These are phyloP conservation scores for Aquatica leii DNA, from an alignment of 2,888 invertebrate species.

Conservation along the genomic window DNA sequence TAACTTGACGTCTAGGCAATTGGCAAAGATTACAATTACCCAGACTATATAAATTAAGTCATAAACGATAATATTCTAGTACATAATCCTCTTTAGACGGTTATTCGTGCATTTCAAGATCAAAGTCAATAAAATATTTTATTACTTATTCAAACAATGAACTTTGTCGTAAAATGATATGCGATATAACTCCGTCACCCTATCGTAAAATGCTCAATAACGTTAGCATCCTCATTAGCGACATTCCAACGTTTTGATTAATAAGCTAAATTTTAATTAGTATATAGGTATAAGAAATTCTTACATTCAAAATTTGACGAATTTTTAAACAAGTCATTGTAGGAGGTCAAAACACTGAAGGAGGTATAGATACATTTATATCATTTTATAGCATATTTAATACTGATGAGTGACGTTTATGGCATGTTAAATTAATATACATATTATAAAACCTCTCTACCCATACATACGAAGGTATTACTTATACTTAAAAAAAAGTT, in stretches of 20 bases:
- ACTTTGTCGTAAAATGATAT: slow-evolving; percentile 12
- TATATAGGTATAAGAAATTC: too few relatives aligned
- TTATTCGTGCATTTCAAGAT: slow-evolving; percentile 15
- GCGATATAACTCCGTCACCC: not conserved
- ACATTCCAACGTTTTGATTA: too few relatives aligned
- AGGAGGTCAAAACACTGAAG: slow-evolving; percentile 25
- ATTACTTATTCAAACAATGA: slow-evolving; percentile 21
- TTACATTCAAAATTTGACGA: too few relatives aligned
- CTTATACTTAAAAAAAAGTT: not conserved
- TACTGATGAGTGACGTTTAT: slow-evolving; percentile 34
- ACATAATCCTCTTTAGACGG: not conserved
- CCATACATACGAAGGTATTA: slow-evolving; percentile 7
- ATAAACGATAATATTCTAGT: slow-evolving; percentile 7
- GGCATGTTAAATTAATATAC: slow-evolving; percentile 34
- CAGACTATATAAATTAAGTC: slow-evolving; percentile 12
- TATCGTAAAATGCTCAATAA: too few relatives aligned
- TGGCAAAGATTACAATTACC: not conserved
- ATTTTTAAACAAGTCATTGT: slow-evolving; percentile 17
- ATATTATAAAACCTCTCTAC: slow-evolving; percentile 21
- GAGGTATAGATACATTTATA: slow-evolving; percentile 33
- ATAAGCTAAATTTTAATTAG: too few relatives aligned
- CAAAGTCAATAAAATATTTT: slow-evolving; percentile 19
- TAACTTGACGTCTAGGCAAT: too few relatives aligned
- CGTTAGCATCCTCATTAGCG: too few relatives aligned
- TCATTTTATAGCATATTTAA: slow-evolving; percentile 36